Conservation (phyloP, 2,113 vertebrate genomes). For the Chionomys nivalis region DNA sequence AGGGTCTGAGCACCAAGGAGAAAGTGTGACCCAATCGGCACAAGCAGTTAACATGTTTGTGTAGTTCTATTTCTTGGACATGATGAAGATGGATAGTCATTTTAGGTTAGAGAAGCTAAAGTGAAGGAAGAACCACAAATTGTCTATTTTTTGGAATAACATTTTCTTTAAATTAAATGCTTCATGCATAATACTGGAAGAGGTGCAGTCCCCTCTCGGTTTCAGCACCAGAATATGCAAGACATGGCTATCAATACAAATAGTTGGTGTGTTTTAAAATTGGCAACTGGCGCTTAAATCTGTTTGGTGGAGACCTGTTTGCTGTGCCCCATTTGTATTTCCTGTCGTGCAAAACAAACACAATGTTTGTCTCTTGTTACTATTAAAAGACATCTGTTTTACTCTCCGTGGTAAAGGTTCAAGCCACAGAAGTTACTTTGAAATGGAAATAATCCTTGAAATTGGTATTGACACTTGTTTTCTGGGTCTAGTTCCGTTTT, state of each 20-base stretch:
- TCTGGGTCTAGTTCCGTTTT: constrained; percentile 69
- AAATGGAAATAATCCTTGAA: constrained; percentile 53
- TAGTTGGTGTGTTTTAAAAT: not conserved
- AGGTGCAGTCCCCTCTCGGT: not conserved
- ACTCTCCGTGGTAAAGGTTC: constrained; percentile 71
- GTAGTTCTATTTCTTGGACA: not conserved
- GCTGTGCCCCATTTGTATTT: not conserved
- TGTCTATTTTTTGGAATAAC: constrained; percentile 48
- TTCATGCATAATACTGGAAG: constrained; percentile 30
- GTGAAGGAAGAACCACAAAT: constrained; percentile 38
- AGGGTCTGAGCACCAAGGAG: not conserved
- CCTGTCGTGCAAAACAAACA: constrained; percentile 67
- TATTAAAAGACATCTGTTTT: constrained; percentile 75
- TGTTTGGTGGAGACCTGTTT: constrained; percentile 23
- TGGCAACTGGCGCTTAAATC: constrained; percentile 27
- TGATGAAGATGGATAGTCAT: not conserved
- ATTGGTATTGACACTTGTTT: constrained; percentile 58
- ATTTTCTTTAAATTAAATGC: constrained; percentile 29
- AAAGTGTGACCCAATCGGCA: not conserved
- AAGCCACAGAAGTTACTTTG: constrained; percentile 69
- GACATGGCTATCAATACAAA: constrained; percentile 24
- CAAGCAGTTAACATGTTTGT: constrained; percentile 20
- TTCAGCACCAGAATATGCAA: constrained; percentile 14
- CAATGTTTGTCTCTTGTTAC: constrained; percentile 76
- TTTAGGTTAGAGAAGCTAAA: constrained; percentile 51